Percentiles rank a stretch among this genome's conserved stretches.
Evolutionary conservation across 2,797 vertebrate genomes (phyloP).

Genomic region (Xyrichtys novacula): DNA sequence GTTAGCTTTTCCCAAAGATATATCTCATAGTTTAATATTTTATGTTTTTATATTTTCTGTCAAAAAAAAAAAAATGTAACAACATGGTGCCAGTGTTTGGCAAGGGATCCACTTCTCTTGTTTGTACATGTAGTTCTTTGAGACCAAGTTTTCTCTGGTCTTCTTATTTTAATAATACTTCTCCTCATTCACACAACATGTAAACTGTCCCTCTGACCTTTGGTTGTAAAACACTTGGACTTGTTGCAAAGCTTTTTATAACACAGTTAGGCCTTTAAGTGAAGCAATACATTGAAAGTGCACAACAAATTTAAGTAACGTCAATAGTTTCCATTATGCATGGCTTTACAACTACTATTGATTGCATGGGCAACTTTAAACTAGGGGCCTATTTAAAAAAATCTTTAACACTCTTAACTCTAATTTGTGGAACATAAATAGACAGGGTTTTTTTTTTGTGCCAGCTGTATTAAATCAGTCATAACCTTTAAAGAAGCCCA

Average conservation of each 20-base stretch:
- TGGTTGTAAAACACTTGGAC: conserved; percentile 22
- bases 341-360: conserved; percentile 21
- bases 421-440: not conserved
- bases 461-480: not conserved
- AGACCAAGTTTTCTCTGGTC: not conserved
- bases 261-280: conserved; percentile 25
- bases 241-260: conserved; percentile 29
- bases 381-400: conserved; percentile 11
- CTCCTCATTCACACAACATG: not conserved
- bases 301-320: conserved; percentile 10
- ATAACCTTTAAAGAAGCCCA: not conserved
- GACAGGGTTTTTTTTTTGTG: not conserved
- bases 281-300: conserved; percentile 2
- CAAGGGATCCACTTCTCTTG: no score
- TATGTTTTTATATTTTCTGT: no score
- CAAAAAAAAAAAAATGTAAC: no score
- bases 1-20: no score
- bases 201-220: conserved; percentile 8
- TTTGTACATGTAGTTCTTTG: no score
- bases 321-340: conserved; percentile 36
- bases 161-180: not conserved
- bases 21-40: no score
- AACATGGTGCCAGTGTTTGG: no score
- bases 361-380: not conserved
- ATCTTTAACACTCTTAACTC: not conserved